Conservation (phyloP, 2,113 vertebrate species). For the Sminthopsis crassicaudata region DNA sequence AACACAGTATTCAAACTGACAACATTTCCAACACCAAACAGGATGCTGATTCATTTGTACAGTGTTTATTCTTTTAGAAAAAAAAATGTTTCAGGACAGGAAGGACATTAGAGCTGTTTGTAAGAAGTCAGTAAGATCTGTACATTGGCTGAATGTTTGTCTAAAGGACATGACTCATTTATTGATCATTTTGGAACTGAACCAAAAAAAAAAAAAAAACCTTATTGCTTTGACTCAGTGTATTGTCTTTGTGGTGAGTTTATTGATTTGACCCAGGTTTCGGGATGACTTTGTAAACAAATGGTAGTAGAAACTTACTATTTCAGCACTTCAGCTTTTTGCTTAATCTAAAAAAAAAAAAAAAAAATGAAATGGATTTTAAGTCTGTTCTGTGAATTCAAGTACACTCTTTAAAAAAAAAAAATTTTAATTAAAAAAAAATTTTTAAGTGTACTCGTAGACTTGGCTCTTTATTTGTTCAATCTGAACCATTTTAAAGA, state of each 20-base stretch:
- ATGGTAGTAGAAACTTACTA: conserved; percentile 30
- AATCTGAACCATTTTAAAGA: conserved; percentile 22
- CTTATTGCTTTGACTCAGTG: conserved; percentile 35
- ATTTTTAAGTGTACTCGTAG: neutral
- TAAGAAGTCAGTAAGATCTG: conserved; percentile 71
- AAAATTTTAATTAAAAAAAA: no score
- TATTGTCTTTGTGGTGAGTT: conserved; percentile 27
- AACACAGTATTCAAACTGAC: conserved; percentile 31
- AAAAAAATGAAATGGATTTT: conserved; percentile 35
- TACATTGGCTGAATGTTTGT: conserved; percentile 50
- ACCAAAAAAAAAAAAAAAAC: conserved; percentile 16
- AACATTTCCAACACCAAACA: conserved; percentile 57
- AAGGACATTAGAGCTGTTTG: conserved; percentile 70
- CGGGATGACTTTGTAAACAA: conserved; percentile 33
- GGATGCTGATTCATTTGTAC: conserved; percentile 66
- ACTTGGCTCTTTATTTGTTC: neutral
- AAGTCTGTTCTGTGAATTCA: neutral
- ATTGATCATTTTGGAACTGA: conserved; percentile 69
- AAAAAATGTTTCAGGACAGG: conserved; percentile 59
- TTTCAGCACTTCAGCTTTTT: neutral
- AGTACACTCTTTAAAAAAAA: neutral
- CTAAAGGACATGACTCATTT: conserved; percentile 71
- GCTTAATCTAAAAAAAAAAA: neutral
- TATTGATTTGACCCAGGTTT: conserved; percentile 31
- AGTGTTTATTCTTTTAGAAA: conserved; percentile 62